Percentiles rank a stretch among this genome's conserved stretches.
Conservation (phyloP, 2,888 invertebrate species). For the Gibbula magus region DNA sequence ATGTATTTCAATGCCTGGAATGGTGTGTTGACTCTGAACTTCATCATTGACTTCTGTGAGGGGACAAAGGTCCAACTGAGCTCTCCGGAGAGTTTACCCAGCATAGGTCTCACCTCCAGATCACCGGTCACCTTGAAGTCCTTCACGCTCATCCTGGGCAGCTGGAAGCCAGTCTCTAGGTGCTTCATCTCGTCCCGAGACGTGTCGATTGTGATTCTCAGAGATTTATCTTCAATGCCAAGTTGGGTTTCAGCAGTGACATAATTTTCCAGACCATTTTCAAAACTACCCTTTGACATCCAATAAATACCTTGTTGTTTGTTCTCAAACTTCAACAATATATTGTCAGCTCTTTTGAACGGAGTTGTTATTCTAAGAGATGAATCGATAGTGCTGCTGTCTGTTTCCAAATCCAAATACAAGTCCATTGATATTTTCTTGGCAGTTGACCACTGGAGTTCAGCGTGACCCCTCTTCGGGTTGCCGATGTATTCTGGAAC, state of each 20-base stretch:
- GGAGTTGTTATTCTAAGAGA: constrained; percentile 41
- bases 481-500: constrained; percentile 34
- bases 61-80: constrained; percentile 30
- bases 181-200: not conserved
- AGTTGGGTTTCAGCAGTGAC: not conserved
- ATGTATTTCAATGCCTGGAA: constrained; percentile 41
- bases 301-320: constrained; percentile 34
- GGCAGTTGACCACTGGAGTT: constrained; percentile 39
- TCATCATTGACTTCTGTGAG: constrained; percentile 36
- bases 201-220: not conserved
- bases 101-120: constrained; percentile 41
- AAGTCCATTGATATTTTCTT: constrained; percentile 47
- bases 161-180: constrained; percentile 13
- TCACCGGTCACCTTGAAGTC: constrained; percentile 37
- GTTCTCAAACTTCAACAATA: constrained; percentile 31
- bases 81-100: constrained; percentile 38
- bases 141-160: not conserved
- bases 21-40: constrained; percentile 50
- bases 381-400: constrained; percentile 31
- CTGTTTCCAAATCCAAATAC: constrained; percentile 19
- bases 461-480: constrained; percentile 44
- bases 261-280: constrained; percentile 32
- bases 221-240: not conserved
- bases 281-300: constrained; percentile 27
- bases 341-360: constrained; percentile 26